phyloP scores from a whole-genome alignment of 2,888 invertebrate genomes.

The Drosophila acutilabella region DNA sequence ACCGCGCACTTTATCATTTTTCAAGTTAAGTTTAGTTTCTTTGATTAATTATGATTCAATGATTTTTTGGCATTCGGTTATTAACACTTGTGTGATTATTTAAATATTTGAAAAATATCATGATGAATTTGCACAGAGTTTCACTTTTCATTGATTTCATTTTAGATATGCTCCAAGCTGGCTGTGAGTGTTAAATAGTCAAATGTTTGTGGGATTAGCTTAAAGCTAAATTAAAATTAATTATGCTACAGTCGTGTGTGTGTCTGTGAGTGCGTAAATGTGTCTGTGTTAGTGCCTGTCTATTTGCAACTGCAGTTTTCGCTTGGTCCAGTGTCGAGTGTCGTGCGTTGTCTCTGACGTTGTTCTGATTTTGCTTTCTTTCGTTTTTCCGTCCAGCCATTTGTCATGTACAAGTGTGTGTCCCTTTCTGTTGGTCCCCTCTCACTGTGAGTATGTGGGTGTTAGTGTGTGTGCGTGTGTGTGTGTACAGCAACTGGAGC shows the following conservation, averaged over 20 bases:
- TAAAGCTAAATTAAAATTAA: slow-evolving; percentile 46
- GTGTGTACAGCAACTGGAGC: slow-evolving; percentile 42
- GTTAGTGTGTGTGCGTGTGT: slow-evolving; percentile 8
- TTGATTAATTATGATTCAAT: slow-evolving; percentile 6
- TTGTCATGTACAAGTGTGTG: slow-evolving; percentile 42
- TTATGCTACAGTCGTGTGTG: slow-evolving; percentile 17
- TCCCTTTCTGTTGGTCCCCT: slow-evolving; percentile 21
- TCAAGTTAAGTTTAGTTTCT: slow-evolving; percentile 11
- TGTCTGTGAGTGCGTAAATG: slow-evolving; percentile 6
- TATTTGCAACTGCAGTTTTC: slow-evolving; percentile 36
- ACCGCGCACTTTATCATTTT: slow-evolving; percentile 43
- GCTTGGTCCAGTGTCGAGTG: slow-evolving; percentile 62
- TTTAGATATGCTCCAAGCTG: slow-evolving; percentile 6
- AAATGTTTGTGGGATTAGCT: slow-evolving; percentile 37
- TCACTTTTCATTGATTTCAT: slow-evolving; percentile 60
- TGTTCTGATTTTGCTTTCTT: slow-evolving; percentile 68
- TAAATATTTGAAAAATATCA: slow-evolving; percentile 10
- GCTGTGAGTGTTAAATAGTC: slow-evolving; percentile 30
- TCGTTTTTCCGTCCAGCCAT: slow-evolving; percentile 52
- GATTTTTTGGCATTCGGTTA: slow-evolving; percentile 10
- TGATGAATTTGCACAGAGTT: slow-evolving; percentile 52
- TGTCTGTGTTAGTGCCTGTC: slow-evolving; percentile 5
- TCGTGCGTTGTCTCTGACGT: slow-evolving; percentile 28
- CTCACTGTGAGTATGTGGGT: slow-evolving; percentile 2
- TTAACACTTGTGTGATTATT: slow-evolving; percentile 40